Percentiles rank a stretch among this genome's conserved stretches.
Conservation (phyloP, 2,113 vertebrate species). For the Leptocoma aspasia region DNA sequence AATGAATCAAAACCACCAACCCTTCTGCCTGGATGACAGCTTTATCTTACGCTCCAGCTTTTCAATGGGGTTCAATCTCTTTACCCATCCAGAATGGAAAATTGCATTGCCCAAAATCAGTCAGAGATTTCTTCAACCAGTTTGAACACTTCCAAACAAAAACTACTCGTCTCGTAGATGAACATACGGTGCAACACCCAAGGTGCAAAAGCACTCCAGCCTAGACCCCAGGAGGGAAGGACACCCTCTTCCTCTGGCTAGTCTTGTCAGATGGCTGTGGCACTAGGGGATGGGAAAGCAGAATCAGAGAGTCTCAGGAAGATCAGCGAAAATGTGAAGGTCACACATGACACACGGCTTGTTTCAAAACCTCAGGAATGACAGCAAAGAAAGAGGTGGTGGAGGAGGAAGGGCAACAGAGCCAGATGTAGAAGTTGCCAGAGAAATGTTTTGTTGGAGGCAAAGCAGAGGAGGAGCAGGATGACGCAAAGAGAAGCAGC, state of each 20-base stretch:
- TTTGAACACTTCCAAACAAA: not conserved
- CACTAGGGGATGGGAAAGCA: not conserved
- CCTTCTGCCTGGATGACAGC: not conserved
- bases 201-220: not conserved
- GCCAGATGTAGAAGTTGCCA: not conserved
- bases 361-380: conserved; percentile 53
- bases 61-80: not conserved
- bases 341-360: conserved; percentile 19
- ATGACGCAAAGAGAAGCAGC: not conserved
- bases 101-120: not conserved
- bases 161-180: not conserved
- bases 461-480: conserved; percentile 3
- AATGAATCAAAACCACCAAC: conserved; percentile 8
- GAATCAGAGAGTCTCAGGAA: conserved; percentile 20
- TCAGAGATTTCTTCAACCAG: not conserved
- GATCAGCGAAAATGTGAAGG: conserved; percentile 3
- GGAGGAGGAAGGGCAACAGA: conserved; percentile 7
- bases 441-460: conserved; percentile 14
- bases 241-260: not conserved
- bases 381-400: conserved; percentile 29
- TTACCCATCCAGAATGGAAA: not conserved
- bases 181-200: not conserved
- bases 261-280: not conserved
- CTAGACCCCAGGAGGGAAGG: not conserved
- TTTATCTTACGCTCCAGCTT: not conserved